Percentiles rank a stretch among this genome's conserved stretches.
Evolutionary conservation across 2,797 vertebrate genomes (phyloP).

Genomic region (Melanogrammus aeglefinus): DNA sequence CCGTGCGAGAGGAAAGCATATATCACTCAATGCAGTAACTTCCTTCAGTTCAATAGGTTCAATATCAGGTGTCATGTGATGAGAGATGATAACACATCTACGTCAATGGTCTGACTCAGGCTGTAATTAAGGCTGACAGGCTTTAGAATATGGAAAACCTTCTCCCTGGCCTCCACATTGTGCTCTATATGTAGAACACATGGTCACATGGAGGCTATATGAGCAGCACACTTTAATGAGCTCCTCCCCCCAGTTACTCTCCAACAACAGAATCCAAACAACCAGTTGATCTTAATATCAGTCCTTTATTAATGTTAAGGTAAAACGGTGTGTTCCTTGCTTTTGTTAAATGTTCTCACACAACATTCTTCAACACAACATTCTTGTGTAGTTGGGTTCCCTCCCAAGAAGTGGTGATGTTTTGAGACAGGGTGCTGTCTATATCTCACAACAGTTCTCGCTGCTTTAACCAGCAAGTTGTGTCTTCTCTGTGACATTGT

Average conservation of each 20-base stretch:
- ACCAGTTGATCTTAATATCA: neutral
- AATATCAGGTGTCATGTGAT: neutral
- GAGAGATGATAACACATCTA: neutral
- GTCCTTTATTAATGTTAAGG: neutral
- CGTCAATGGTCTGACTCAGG: neutral
- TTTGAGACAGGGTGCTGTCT: neutral
- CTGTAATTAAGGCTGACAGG: neutral
- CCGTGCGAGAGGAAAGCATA: neutral
- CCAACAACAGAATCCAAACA: no score
- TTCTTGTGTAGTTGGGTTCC: neutral
- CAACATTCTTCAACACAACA: neutral
- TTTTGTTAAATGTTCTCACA: neutral
- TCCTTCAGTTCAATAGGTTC: slow-evolving; percentile 1
- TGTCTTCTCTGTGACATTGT: neutral
- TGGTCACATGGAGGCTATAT: neutral
- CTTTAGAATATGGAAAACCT: neutral
- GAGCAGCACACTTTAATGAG: neutral
- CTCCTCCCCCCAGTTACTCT: neutral
- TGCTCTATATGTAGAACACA: neutral
- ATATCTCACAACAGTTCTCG: no score
- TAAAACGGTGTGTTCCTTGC: neutral
- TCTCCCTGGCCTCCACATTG: neutral
- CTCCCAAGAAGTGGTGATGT: neutral
- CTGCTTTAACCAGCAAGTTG: neutral
- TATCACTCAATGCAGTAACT: neutral